Evolutionary conservation across 2,113 vertebrate genomes (phyloP), one percentile per base, ranked within the genome.

Genomic region (Xiphophorus maculatus): DNA sequence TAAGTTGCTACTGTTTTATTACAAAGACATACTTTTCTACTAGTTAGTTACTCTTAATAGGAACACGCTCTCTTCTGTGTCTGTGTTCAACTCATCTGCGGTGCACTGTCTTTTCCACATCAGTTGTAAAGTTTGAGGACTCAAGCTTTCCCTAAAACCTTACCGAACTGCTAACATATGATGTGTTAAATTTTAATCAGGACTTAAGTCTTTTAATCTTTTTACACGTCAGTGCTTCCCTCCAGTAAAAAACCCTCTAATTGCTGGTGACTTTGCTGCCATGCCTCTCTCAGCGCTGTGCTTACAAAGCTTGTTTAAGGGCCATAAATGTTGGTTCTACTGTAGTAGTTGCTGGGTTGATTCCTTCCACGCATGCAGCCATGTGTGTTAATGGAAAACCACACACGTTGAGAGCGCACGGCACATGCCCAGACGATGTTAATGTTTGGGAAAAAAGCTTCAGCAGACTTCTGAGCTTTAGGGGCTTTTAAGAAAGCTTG

Each of bases 201-300:
- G 70, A 85, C 84, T 79, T 27, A 69, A 79, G 66, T 54, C 83
- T 88, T 89, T 93, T 90, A 92, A 87, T 84, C 76, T 85, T 66
- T 77, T 75, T 75, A 48, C 78, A 73, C 42, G 63, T 89, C 87
- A 92, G 69, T 67, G 69, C 88, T 89, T 90, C 77, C 85, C 77
- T 77, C 74, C 88, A 66, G 69, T 90, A 87, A 90, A 90, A 89
- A 89, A 69, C 22, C 37, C 71, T 79, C 83, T 89, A 91, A 93
- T 89, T 90, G 88, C 76, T 82, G 86, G 82, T 84, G 84, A 76
- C 87, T 86, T 77, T 66, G 78, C 74, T 63, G 73, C 79, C 70
- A 37, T 82, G 77, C 60, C 54, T 17, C 74, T 61, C 51, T 30
- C 33, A 54, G 77, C 77, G 29, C 76, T 77, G 68, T 62, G 77